phyloP scores from a whole-genome alignment of 2,888 invertebrate genomes.

The Imbricaverruca yamaguchii region DNA sequence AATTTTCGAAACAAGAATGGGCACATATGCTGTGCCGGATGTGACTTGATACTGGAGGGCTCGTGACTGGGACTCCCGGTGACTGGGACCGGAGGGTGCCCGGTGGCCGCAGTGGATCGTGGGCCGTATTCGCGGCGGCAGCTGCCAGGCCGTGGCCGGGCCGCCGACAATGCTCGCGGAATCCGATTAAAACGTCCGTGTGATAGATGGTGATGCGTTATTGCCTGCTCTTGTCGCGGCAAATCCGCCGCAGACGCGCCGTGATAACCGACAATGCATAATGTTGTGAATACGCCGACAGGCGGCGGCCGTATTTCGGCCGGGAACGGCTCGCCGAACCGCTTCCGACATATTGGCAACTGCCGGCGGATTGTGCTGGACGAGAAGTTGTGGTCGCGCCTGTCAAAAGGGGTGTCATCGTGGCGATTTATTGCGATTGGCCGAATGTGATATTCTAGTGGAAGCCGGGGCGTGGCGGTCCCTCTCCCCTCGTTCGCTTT shows the following conservation, averaged over 20 bases:
- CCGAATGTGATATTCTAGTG: background rate
- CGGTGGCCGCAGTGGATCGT: background rate
- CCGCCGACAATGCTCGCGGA: background rate
- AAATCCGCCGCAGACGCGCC: background rate
- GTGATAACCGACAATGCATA: background rate
- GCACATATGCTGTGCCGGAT: too few relatives aligned
- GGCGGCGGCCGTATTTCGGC: constrained; percentile 5
- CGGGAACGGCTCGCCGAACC: background rate
- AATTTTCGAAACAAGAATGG: too few relatives aligned
- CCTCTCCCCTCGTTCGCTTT: background rate
- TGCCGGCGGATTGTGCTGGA: background rate
- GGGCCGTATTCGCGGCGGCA: background rate
- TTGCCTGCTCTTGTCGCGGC: background rate
- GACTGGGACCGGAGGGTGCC: too few relatives aligned
- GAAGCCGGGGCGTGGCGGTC: background rate
- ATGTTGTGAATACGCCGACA: background rate
- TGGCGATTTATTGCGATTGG: constrained; percentile 4
- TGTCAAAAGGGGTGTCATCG: constrained; percentile 17
- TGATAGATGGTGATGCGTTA: background rate
- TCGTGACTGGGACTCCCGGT: too few relatives aligned
- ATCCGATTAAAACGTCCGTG: background rate
- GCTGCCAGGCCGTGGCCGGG: background rate
- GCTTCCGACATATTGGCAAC: background rate
- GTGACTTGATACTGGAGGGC: too few relatives aligned
- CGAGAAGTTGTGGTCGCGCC: constrained; percentile 2